Conservation (phyloP, 2,888 invertebrate species). For the Chymomyza fuscimana region DNA sequence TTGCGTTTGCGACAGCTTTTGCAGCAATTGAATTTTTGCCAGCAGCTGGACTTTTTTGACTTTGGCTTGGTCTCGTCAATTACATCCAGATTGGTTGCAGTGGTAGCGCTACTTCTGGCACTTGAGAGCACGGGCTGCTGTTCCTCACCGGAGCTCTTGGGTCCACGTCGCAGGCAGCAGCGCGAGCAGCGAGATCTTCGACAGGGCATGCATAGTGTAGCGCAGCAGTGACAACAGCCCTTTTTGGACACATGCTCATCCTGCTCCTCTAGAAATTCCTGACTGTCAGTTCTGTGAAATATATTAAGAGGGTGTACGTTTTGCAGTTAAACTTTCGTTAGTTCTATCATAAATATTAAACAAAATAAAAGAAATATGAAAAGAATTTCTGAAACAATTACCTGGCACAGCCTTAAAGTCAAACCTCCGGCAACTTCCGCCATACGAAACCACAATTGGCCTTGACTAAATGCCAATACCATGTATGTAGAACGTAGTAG, state of each 20-base stretch:
- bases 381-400: background rate
- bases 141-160: conserved; percentile 60
- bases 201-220: conserved; percentile 78
- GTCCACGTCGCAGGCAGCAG: conserved; percentile 70
- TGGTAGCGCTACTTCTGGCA: conserved; percentile 70
- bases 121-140: conserved; percentile 67
- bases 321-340: background rate
- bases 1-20: conserved; percentile 77
- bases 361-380: background rate
- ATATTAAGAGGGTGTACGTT: background rate
- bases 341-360: background rate
- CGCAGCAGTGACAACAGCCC: conserved; percentile 75
- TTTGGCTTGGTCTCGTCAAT: conserved; percentile 68
- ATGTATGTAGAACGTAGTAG: background rate
- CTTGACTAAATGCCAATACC: conserved; percentile 32
- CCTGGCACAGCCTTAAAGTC: background rate
- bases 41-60: conserved; percentile 69
- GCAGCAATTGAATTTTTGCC: conserved; percentile 78
- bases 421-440: background rate
- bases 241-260: conserved; percentile 54
- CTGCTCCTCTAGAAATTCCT: conserved; percentile 74
- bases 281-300: conserved; percentile 70
- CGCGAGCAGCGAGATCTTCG: conserved; percentile 76
- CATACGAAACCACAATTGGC: conserved; percentile 6
- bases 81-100: conserved; percentile 71